These are phyloP conservation scores for Bucco capensis DNA, from an alignment of 2,113 vertebrate species.

Conservation along the genomic window DNA sequence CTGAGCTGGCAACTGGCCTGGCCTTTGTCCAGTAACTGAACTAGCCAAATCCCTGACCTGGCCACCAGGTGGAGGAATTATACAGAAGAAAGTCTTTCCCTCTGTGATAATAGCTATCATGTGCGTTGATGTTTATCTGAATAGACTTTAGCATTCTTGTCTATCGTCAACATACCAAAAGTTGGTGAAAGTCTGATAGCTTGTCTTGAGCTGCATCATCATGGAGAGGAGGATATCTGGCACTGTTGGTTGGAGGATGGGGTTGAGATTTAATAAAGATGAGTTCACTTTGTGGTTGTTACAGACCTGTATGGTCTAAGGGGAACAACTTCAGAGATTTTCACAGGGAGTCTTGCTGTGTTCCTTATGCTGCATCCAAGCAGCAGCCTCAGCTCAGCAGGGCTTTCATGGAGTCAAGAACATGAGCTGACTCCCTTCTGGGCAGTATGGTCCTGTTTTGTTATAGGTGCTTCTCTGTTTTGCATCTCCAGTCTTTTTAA, in stretches of 20 bases:
- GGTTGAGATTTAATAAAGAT: not conserved
- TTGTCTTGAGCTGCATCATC: not conserved
- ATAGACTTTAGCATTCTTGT: not conserved
- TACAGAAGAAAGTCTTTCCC: not conserved
- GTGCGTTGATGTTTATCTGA: not conserved
- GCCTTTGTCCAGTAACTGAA: not conserved
- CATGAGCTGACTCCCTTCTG: not conserved
- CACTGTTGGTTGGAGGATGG: not conserved
- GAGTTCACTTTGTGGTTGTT: not conserved
- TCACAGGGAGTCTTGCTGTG: not conserved
- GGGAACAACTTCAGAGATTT: not conserved
- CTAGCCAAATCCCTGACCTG: constrained; percentile 44
- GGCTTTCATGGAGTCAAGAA: not conserved
- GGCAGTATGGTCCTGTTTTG: not conserved
- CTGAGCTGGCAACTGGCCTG: not conserved
- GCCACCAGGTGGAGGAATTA: constrained; percentile 57
- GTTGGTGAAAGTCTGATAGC: accelerated
- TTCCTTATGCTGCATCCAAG: not conserved
- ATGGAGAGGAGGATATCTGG: not conserved
- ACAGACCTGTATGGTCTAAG: too few species aligned
- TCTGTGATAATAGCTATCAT: accelerated
- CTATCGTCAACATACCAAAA: not conserved
- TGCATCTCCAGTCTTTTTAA: not conserved
- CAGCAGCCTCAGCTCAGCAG: not conserved
- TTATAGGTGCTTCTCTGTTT: not conserved